Base-by-base conservation (phyloP, 2,888 invertebrate genomes). In the Agriopis marginaria region DNA sequence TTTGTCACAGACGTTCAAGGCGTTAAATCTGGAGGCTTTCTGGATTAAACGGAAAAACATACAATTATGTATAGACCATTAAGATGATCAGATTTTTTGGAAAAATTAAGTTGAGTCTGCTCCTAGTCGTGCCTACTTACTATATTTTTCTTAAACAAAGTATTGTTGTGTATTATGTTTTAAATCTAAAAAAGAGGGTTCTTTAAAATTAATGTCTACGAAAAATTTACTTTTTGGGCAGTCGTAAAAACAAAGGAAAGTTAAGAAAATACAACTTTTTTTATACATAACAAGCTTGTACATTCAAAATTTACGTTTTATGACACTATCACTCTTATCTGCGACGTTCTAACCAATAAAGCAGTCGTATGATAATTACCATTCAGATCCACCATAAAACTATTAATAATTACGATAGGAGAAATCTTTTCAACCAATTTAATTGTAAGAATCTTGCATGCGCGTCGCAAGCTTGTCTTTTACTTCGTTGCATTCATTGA, bases 381-480 rank as follows among this genome's bases (percentile, higher is more conserved):
- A 53, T 42, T 63, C 65, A 65, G 44, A 49, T 11, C 23, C 12
- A 63, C 45, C 45, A 45, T 69, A 58, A 70, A 66, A 50, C 54
- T 58, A 67, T 69, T 60, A 74, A 68, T 63, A 68, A 68, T 63
- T 60, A 68, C 59, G 47, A 67, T 64, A 11, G 71, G 70, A 71
- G 75, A 77, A 77, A 77, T 71, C 71, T 71, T 74, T 71, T 69
- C 67, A 54, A 74, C 62, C 64, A 73, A 69, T 70, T 70, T 76
- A 69, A 73, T 71, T 72, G 72, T 69, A 69, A 63, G 64, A 72
- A 68, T 75, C 69, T 78, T 69, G 78, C 78, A 78, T 78, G 77
- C 72, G 40, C 59, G 65, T 55, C 58, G 59, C 56, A 60, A 12
- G 69, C 72, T 72, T 68, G 72, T 70, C 75, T 71, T 72, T 55